phyloP scores from a whole-genome alignment of 2,888 invertebrate species.

The Microdon myrmicae region DNA sequence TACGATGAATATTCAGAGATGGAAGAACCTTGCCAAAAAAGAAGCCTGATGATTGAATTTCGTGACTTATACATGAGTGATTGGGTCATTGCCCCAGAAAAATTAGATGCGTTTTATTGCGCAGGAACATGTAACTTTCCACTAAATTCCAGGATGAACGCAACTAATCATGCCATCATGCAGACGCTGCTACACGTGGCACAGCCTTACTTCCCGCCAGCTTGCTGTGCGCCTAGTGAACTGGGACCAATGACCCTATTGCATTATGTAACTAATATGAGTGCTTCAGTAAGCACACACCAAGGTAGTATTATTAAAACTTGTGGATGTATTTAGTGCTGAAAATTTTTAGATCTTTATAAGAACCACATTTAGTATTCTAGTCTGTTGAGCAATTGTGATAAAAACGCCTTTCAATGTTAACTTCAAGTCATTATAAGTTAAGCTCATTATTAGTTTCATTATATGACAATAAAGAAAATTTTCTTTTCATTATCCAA shows the following conservation, averaged over 20 bases:
- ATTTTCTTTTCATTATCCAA: too few relatives aligned
- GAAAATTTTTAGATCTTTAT: not conserved
- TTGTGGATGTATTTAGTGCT: conserved; percentile 89
- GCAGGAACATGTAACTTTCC: conserved; percentile 94
- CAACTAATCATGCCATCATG: conserved; percentile 95
- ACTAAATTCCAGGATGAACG: conserved; percentile 89
- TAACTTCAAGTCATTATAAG: too few relatives aligned
- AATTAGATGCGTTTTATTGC: conserved; percentile 93
- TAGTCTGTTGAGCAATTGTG: too few relatives aligned
- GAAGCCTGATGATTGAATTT: conserved; percentile 91
- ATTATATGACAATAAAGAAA: too few relatives aligned
- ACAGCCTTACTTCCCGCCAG: conserved; percentile 85
- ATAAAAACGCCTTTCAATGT: too few relatives aligned
- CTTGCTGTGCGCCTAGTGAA: conserved; percentile 92
- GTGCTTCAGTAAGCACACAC: conserved; percentile 91
- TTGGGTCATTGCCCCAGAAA: conserved; percentile 96
- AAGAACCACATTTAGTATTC: too few relatives aligned
- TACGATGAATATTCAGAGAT: conserved; percentile 36
- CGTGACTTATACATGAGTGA: conserved; percentile 89
- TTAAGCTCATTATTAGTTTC: too few relatives aligned
- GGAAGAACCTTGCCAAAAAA: conserved; percentile 82
- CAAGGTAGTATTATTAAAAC: conserved; percentile 96
- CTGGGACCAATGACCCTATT: conserved; percentile 87
- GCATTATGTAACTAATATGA: conserved; percentile 88
- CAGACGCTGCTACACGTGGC: conserved; percentile 89